Evolutionary conservation across 2,113 vertebrate species (phyloP).

Genomic region (Nasalis larvatus): DNA sequence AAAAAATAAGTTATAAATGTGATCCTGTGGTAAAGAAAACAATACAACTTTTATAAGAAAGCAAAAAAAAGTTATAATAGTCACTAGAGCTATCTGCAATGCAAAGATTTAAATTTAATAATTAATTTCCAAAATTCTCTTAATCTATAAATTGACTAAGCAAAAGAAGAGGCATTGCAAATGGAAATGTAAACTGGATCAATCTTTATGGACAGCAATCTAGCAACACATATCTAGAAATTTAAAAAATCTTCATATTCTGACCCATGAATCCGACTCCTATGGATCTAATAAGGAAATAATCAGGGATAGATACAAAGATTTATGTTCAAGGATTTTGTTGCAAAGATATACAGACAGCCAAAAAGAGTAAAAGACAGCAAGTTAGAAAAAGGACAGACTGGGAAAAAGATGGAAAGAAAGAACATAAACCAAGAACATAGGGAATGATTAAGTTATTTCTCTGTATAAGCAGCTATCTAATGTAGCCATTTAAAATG

Average conservation of each 20-base stretch:
- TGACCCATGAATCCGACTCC: conserved; percentile 34
- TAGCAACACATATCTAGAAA: conserved; percentile 9
- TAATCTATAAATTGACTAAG: conserved; percentile 30
- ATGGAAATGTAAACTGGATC: not conserved
- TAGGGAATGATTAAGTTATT: not conserved
- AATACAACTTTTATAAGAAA: not conserved
- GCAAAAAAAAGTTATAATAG: not conserved
- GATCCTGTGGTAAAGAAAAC: not conserved
- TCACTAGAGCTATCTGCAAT: not conserved
- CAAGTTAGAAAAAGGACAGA: not conserved
- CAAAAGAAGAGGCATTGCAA: not conserved
- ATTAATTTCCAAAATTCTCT: conserved; percentile 31
- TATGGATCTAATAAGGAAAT: conserved; percentile 14
- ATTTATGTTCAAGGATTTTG: not conserved
- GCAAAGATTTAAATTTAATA: not conserved
- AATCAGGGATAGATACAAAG: conserved; percentile 7
- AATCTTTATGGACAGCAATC: not conserved
- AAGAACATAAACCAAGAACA: not conserved
- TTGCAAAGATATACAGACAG: not conserved
- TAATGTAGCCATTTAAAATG: conserved; percentile 34
- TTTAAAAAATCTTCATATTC: not conserved
- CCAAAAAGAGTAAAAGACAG: not conserved
- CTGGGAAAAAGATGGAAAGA: not conserved
- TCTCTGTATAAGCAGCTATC: not conserved
- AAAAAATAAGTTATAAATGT: conserved; percentile 18